Percentiles rank a stretch among this genome's conserved stretches.
These are phyloP conservation scores for Cataglyphis cursor DNA, from an alignment of 2,888 invertebrate genomes.

Conservation along the genomic window DNA sequence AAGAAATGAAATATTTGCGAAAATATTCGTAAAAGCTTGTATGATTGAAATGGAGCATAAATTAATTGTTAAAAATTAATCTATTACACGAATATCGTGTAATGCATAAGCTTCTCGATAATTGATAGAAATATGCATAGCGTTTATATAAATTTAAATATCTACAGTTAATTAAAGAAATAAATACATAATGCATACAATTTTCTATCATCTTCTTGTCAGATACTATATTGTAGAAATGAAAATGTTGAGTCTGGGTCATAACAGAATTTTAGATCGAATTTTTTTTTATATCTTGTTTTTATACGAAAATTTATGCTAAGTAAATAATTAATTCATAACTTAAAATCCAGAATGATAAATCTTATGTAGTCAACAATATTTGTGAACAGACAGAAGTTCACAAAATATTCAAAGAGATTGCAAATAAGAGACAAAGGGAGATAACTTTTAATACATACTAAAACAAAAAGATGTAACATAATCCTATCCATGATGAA, in stretches of 20 bases:
- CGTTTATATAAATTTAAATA: neutral
- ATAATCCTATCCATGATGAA: neutral
- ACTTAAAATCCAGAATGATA: neutral
- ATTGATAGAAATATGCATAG: neutral
- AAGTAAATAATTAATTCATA: neutral
- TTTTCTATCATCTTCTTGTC: neutral
- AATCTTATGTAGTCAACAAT: constrained; percentile 4
- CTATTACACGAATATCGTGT: neutral
- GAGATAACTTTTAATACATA: constrained; percentile 55
- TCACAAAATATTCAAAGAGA: neutral
- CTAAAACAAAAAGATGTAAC: neutral
- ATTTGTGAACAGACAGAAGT: neutral
- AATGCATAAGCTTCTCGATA: neutral
- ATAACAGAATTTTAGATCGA: neutral
- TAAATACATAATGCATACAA: neutral
- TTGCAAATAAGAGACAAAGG: neutral
- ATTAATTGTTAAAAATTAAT: neutral
- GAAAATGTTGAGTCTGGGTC: neutral
- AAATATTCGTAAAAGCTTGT: neutral
- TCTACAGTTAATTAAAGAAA: neutral
- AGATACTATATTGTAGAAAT: neutral
- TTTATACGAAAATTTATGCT: neutral
- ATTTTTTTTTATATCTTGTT: neutral
- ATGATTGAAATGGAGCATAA: neutral
- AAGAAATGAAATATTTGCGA: neutral